Evolutionary conservation across 2,888 invertebrate genomes (phyloP).

Genomic region (Erpobdella octoculata): DNA sequence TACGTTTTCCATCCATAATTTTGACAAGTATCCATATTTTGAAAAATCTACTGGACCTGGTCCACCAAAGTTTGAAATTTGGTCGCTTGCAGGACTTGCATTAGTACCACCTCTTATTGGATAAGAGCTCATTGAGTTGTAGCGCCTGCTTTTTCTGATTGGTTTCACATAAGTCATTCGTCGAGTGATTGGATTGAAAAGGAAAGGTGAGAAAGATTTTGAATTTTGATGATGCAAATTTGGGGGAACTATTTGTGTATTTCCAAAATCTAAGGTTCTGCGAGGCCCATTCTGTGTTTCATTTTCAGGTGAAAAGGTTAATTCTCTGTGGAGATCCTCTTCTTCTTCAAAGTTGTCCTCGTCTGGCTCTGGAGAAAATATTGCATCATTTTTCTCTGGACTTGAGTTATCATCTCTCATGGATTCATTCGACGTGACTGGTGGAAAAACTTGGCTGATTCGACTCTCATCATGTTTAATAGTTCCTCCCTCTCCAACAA

Average conservation of each 20-base stretch:
- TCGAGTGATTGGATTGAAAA: constrained; percentile 21
- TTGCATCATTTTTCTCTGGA: constrained; percentile 31
- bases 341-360: constrained; percentile 7
- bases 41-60: constrained; percentile 38
- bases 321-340: neutral
- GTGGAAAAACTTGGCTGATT: constrained; percentile 24
- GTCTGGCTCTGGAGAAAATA: neutral
- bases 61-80: constrained; percentile 31
- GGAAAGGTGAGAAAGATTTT: constrained; percentile 21
- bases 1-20: constrained; percentile 40
- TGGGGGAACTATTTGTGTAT: neutral
- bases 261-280: too few species aligned
- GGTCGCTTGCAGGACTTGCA: neutral
- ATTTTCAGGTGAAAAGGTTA: neutral
- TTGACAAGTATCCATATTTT: constrained; percentile 37
- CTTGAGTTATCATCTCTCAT: constrained; percentile 24
- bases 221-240: neutral
- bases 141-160: constrained; percentile 9
- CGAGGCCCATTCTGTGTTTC: neutral
- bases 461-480: constrained; percentile 27
- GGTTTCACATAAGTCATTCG: constrained; percentile 23
- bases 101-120: neutral
- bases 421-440: constrained; percentile 18
- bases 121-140: constrained; percentile 17
- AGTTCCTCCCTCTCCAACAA: neutral